Conservation (phyloP, 2,888 invertebrate species). For the Phaedon cochleariae region DNA sequence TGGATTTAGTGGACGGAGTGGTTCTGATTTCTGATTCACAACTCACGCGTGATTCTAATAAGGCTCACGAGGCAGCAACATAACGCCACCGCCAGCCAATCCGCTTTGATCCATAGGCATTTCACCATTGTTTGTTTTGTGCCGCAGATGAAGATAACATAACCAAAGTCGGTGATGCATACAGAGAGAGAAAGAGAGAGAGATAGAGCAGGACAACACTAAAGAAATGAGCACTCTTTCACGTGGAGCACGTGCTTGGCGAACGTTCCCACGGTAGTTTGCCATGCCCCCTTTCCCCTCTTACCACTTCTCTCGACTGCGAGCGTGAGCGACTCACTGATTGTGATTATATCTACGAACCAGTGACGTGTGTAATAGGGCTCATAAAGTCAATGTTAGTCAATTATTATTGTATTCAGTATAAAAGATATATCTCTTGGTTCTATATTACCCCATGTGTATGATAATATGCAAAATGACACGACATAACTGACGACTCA, state of each 20-base stretch:
- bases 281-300: conserved; percentile 42
- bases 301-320: conserved; percentile 19
- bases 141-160: conserved; percentile 27
- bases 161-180: conserved; percentile 18
- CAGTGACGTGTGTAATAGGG: conserved; percentile 5
- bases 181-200: conserved; percentile 9
- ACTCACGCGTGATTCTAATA: neutral
- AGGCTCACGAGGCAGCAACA: conserved; percentile 1
- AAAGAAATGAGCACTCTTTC: conserved; percentile 34
- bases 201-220: conserved; percentile 18
- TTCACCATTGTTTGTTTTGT: conserved; percentile 32
- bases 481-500: too few relatives aligned
- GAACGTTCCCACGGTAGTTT: conserved; percentile 62
- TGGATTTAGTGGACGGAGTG: too few relatives aligned
- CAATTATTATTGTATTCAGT: neutral
- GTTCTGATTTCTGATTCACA: too few relatives aligned
- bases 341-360: conserved; percentile 36
- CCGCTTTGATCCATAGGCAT: conserved; percentile 15
- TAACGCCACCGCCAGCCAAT: neutral
- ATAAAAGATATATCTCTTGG: too few relatives aligned
- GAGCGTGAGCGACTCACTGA: conserved; percentile 43
- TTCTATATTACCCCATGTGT: too few relatives aligned
- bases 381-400: neutral
- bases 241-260: conserved; percentile 60
- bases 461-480: too few relatives aligned